Evolutionary conservation across 2,888 invertebrate genomes (phyloP).

Genomic region (Perithous albicinctus): DNA sequence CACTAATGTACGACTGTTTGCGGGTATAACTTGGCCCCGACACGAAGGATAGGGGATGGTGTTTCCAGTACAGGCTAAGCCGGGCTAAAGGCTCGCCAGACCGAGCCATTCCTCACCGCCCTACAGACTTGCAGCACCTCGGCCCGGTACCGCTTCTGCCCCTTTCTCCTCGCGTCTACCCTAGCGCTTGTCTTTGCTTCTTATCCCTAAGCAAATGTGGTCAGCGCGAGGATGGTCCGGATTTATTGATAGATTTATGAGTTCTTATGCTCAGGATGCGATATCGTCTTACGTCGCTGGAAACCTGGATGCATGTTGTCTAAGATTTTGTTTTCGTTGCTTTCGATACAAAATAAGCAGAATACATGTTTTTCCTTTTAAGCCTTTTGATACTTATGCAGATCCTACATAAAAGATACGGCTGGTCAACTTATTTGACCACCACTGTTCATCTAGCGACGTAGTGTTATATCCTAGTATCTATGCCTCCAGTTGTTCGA

Average conservation of each 20-base stretch:
- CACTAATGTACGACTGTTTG: slow-evolving; percentile 85
- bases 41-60: slow-evolving; percentile 83
- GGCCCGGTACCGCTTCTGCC: slow-evolving; percentile 64
- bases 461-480: slow-evolving; percentile 82
- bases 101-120: slow-evolving; percentile 84
- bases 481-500: slow-evolving; percentile 77
- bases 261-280: slow-evolving; percentile 55
- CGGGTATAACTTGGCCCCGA: slow-evolving; percentile 85
- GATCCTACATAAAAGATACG: slow-evolving; percentile 75
- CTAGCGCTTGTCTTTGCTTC: slow-evolving; percentile 82
- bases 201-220: slow-evolving; percentile 83
- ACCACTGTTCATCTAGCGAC: slow-evolving; percentile 82
- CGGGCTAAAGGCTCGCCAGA: slow-evolving; percentile 84
- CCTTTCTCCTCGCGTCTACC: slow-evolving; percentile 62
- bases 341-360: no score
- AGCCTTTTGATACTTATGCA: background rate
- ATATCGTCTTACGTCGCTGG: slow-evolving; percentile 2
- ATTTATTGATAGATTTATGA: slow-evolving; percentile 83
- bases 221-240: slow-evolving; percentile 77
- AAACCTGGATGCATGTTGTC: background rate
- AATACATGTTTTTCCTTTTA: no score
- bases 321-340: background rate
- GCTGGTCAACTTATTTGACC: slow-evolving; percentile 83
- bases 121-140: slow-evolving; percentile 76
- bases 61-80: slow-evolving; percentile 83